A percentile compares a stretch with the other conserved stretches of the same genome.
Evolutionary conservation across 2,113 vertebrate genomes (phyloP).

Genomic region (Sciurus niger): DNA sequence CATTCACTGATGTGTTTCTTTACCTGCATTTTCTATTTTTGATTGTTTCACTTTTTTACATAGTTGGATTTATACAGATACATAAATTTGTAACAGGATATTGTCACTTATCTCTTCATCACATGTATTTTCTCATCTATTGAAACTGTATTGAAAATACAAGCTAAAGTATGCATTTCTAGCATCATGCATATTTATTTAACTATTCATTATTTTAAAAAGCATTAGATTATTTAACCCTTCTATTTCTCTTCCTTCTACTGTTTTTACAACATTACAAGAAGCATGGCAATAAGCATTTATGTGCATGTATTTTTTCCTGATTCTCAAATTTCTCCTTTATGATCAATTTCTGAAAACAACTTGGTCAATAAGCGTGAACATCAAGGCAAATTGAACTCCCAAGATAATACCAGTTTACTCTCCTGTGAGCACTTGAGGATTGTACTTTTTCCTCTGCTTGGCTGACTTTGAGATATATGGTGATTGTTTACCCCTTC

Average conservation of each 20-base stretch:
- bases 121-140: neutral
- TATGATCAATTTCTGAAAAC: conserved; percentile 21
- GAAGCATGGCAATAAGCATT: neutral
- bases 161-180: neutral
- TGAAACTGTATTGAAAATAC: neutral
- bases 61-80: neutral
- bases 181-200: neutral
- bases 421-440: neutral
- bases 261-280: neutral
- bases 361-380: neutral
- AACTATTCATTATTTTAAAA: neutral
- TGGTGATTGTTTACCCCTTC: neutral
- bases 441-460: neutral
- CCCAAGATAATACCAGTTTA: neutral
- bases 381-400: neutral
- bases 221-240: neutral
- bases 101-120: neutral
- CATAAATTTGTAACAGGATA: neutral
- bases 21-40: neutral
- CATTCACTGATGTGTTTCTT: neutral
- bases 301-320: neutral
- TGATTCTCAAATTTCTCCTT: conserved; percentile 8
- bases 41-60: neutral
- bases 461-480: neutral
- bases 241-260: neutral